Base-by-base conservation (phyloP, 1,140 invertebrate species). In the Drosophila ananassae region DNA sequence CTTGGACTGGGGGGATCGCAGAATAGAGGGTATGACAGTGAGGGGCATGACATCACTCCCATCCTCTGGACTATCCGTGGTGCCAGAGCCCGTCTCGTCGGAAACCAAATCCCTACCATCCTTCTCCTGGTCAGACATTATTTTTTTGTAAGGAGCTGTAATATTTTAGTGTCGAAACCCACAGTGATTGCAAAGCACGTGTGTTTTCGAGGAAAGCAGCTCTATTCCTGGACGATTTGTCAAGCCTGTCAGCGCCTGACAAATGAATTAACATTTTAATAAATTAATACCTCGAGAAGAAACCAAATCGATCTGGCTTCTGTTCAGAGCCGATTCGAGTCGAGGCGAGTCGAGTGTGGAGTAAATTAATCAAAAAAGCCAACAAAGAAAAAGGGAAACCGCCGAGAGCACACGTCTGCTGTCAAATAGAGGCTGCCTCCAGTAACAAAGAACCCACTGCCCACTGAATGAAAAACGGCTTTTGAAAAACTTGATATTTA, bases 251-350 rank as follows among this genome's bases (percentile, higher is more conserved):
- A 55, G 53, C 51, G 69, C 73, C 82, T 85, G 82, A 85, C 79
- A 87, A 78, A 89, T 79, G 69, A 89, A 87, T 87, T 87, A 87
- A 55, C 82, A 79, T 82, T 89, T 83, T 53, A 64, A 73, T 80
- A 89, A 84, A 83, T 83, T 79, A 84, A 66, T 76, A 56, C 60
- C 61, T 34, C 72, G 46, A 73, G 75, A 59, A 50, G 63, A 64
- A 73, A 77, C 77, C 59, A 80, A 77, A 87, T 68, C 75, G 55
- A 71, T 79, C 60, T 32, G 60, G 78, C 82, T 87, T 75, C 82
- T 59, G 82, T 89, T 78, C 68, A 47, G 55, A 32, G 51, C 50
- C 59, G 37, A 52, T 61, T 50, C 17, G 37, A 52, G 66, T 50
- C 17, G 17, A 17, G 17, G 17, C 17, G 17, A 17, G 17, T 17